These are phyloP conservation scores for Melinaea marsaeus DNA, from an alignment of 2,888 invertebrate species.

Conservation along the genomic window DNA sequence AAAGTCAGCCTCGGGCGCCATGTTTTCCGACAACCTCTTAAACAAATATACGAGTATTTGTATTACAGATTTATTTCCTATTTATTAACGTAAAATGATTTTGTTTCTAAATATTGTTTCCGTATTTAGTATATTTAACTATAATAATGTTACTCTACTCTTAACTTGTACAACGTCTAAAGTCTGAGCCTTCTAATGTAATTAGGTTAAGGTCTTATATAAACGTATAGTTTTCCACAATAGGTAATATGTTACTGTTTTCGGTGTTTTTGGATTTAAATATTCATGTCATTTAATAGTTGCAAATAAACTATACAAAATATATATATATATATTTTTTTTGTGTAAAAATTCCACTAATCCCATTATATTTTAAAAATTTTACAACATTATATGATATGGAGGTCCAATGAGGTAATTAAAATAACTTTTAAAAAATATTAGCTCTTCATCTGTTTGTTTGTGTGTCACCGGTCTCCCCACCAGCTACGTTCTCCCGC, in stretches of 20 bases:
- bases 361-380: too few relatives aligned
- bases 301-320: conserved; percentile 41
- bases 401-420: too few relatives aligned
- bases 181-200: conserved; percentile 22
- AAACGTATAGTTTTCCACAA: conserved; percentile 28
- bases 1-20: too few relatives aligned
- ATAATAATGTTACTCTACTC: not conserved
- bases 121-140: not conserved
- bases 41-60: too few relatives aligned
- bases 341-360: not conserved
- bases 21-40: too few relatives aligned
- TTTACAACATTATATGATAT: too few relatives aligned
- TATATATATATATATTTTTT: conserved; percentile 12
- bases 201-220: conserved; percentile 13
- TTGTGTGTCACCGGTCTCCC: too few relatives aligned
- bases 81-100: not conserved
- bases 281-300: conserved; percentile 46
- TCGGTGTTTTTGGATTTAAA: conserved; percentile 45
- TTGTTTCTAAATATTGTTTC: not conserved
- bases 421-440: too few relatives aligned
- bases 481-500: too few relatives aligned
- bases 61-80: too few relatives aligned
- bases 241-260: conserved; percentile 32
- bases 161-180: conserved; percentile 16
- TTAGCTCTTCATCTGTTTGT: too few relatives aligned